phyloP scores from a whole-genome alignment of 2,888 invertebrate genomes.

The Cheilosia vulpina region DNA sequence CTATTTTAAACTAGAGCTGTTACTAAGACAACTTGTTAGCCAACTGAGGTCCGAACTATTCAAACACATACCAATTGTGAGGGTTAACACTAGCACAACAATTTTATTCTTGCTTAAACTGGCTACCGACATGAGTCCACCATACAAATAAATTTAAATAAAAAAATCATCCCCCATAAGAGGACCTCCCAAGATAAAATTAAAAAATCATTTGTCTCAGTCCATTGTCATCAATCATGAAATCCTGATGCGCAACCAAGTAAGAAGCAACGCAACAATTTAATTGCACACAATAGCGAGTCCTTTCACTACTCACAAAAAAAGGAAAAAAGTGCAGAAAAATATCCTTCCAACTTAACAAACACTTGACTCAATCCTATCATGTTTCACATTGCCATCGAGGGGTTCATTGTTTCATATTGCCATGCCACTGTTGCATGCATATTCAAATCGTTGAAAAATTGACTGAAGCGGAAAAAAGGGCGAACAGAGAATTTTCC shows the following conservation, averaged over 20 bases:
- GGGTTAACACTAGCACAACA: no score
- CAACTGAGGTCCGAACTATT: no score
- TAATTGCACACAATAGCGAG: slow-evolving; percentile 52
- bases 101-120: no score
- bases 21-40: no score
- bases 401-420: slow-evolving; percentile 51
- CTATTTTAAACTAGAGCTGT: no score
- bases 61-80: no score
- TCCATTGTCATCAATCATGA: slow-evolving; percentile 26
- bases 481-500: slow-evolving; percentile 48
- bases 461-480: slow-evolving; percentile 58
- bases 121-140: no score
- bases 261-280: slow-evolving; percentile 48
- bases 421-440: slow-evolving; percentile 51
- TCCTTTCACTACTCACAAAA: slow-evolving; percentile 11
- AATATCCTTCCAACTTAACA: slow-evolving; percentile 64
- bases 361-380: slow-evolving; percentile 74
- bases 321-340: neutral
- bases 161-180: no score
- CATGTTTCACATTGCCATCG: slow-evolving; percentile 67
- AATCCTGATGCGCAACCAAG: slow-evolving; percentile 18
- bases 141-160: no score
- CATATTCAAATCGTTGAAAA: slow-evolving; percentile 64
- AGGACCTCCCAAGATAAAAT: neutral
- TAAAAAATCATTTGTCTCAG: neutral